phyloP scores from a whole-genome alignment of 2,113 vertebrate genomes.

The Marmota flaviventris region DNA sequence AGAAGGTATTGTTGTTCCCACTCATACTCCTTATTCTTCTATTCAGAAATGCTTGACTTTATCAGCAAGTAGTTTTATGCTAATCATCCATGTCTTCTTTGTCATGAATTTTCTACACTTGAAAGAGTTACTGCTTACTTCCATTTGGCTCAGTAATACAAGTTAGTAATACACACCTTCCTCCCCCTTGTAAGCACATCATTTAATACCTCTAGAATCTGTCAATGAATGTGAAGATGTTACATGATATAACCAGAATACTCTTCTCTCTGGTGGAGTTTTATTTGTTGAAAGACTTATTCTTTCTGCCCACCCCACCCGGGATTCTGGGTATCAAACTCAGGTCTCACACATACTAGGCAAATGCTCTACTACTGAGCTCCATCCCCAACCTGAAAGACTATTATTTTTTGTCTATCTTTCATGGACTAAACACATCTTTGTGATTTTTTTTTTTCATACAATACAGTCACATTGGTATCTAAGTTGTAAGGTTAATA shows the following conservation, averaged over 20 bases:
- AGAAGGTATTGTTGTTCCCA: not conserved
- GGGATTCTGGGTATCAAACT: too few species aligned
- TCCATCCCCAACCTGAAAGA: not conserved
- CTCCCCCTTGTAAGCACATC: not conserved
- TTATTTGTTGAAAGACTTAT: not conserved
- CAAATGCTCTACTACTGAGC: not conserved
- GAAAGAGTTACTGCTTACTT: not conserved
- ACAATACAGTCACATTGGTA: not conserved
- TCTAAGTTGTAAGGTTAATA: constrained; percentile 18
- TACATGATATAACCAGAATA: not conserved
- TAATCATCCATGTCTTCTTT: not conserved
- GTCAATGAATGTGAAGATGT: not conserved
- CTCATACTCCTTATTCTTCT: not conserved
- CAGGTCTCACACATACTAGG: not conserved
- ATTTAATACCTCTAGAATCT: not conserved
- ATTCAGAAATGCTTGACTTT: not conserved
- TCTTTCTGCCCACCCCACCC: not conserved
- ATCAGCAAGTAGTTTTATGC: not conserved
- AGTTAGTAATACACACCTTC: not conserved
- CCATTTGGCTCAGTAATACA: not conserved
- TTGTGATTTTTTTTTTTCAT: not conserved
- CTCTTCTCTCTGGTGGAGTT: not conserved
- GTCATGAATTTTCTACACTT: not conserved
- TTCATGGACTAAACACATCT: constrained; percentile 12
- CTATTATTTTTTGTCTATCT: not conserved